Evolutionary conservation across 2,797 vertebrate species (phyloP).

Genomic region (Ctenopoma kingsleyae): DNA sequence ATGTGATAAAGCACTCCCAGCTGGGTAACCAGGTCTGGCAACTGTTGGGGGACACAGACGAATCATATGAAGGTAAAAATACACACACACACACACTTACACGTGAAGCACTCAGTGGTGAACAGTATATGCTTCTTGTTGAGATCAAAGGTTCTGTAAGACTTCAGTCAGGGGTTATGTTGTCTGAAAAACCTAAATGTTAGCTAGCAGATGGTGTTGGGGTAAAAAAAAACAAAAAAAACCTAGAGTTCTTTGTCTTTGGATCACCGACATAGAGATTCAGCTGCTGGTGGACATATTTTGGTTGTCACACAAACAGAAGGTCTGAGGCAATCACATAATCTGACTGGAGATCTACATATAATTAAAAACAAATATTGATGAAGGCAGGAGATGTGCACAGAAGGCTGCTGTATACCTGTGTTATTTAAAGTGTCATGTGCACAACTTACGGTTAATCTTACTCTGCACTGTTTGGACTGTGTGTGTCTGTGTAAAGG

Average conservation of each 20-base stretch:
- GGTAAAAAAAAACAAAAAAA: too few species aligned
- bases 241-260: too few species aligned
- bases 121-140: too few species aligned
- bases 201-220: rapidly evolving
- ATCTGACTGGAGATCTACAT: neutral
- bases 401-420: neutral
- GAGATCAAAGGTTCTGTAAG: neutral
- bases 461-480: neutral
- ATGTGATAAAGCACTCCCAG: conserved; percentile 94
- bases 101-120: neutral
- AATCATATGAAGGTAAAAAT: conserved; percentile 22
- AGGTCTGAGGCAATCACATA: neutral
- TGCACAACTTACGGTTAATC: neutral
- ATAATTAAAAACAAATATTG: neutral
- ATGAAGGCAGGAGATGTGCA: neutral
- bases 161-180: neutral
- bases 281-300: neutral
- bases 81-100: conserved; percentile 3
- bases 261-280: too few species aligned
- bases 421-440: neutral
- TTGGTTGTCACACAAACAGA: neutral
- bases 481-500: neutral
- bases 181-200: neutral
- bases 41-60: conserved; percentile 75
- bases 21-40: conserved; percentile 93